Conservation (phyloP, 2,797 vertebrate species). For the Catamblyrhynchus diadema region DNA sequence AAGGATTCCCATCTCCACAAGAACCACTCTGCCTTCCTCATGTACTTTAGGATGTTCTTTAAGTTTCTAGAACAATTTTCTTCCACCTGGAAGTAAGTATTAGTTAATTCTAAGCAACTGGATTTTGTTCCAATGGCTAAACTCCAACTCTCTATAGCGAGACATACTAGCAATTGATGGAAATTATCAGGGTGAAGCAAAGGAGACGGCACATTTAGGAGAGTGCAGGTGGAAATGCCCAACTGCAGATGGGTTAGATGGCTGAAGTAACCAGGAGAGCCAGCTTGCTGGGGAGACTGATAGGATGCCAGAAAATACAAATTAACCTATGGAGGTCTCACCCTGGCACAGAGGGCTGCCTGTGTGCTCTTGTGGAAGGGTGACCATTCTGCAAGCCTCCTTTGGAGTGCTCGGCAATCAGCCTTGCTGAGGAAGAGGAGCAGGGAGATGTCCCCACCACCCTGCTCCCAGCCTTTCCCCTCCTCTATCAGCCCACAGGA, state of each 20-base stretch:
- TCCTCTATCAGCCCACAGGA: not conserved
- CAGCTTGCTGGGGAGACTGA: not conserved
- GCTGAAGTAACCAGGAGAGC: not conserved
- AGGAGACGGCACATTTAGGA: not conserved
- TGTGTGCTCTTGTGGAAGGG: rapidly evolving
- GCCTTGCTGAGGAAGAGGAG: not conserved
- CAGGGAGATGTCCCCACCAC: not conserved
- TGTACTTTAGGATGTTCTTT: not conserved
- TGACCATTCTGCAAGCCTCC: not conserved
- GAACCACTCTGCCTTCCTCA: not conserved
- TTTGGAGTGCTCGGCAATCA: not conserved
- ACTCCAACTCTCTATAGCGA: not conserved
- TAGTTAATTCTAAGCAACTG: not conserved
- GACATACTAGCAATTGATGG: not conserved
- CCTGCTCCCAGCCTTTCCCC: not conserved
- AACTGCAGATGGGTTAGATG: not conserved
- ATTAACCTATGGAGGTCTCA: not conserved
- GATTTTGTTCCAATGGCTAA: not conserved
- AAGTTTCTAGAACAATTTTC: not conserved
- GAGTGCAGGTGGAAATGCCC: not conserved
- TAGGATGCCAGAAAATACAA: not conserved
- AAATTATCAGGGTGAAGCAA: not conserved
- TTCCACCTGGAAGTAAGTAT: not conserved
- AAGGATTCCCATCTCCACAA: not conserved
- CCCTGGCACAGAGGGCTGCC: not conserved